Evolutionary conservation across 2,888 invertebrate species (phyloP).

Genomic region (Eristalinus sepulchralis): DNA sequence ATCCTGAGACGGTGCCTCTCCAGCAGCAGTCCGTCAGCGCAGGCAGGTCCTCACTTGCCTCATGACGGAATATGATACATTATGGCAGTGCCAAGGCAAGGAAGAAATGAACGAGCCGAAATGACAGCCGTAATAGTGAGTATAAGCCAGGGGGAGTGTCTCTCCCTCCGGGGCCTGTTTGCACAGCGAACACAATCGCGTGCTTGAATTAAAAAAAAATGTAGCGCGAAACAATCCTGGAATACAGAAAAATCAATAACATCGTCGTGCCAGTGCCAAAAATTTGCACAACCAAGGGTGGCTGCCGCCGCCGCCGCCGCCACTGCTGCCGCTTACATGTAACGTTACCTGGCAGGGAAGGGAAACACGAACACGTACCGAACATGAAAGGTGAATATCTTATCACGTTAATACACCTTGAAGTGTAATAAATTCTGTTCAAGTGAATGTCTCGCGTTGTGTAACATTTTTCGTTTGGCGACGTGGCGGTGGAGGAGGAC

Average conservation of each 20-base stretch:
- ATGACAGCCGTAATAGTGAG: conserved; percentile 29
- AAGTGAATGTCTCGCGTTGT: conserved; percentile 59
- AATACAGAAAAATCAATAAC: conserved; percentile 55
- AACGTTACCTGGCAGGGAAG: neutral
- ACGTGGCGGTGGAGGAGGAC: conserved; percentile 16
- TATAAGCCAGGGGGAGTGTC: conserved; percentile 10
- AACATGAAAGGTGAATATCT: conserved; percentile 69
- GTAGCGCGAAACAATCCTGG: conserved; percentile 10
- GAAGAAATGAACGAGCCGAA: conserved; percentile 9
- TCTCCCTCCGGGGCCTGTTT: neutral
- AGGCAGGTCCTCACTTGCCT: conserved; percentile 29
- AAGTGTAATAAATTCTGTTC: conserved; percentile 69
- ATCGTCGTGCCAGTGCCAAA: neutral
- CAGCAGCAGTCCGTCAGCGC: conserved; percentile 23
- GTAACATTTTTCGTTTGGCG: conserved; percentile 23
- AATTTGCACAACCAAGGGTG: neutral
- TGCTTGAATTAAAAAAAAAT: conserved; percentile 34
- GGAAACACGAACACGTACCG: conserved; percentile 58
- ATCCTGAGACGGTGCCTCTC: neutral
- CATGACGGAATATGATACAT: conserved; percentile 57
- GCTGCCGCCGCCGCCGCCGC: neutral
- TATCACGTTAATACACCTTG: conserved; percentile 70
- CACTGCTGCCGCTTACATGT: neutral
- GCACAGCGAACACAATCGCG: conserved; percentile 39
- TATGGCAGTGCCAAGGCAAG: conserved; percentile 11